phyloP scores from a whole-genome alignment of 2,888 invertebrate genomes.

The Rhamphomyia laevipes region DNA sequence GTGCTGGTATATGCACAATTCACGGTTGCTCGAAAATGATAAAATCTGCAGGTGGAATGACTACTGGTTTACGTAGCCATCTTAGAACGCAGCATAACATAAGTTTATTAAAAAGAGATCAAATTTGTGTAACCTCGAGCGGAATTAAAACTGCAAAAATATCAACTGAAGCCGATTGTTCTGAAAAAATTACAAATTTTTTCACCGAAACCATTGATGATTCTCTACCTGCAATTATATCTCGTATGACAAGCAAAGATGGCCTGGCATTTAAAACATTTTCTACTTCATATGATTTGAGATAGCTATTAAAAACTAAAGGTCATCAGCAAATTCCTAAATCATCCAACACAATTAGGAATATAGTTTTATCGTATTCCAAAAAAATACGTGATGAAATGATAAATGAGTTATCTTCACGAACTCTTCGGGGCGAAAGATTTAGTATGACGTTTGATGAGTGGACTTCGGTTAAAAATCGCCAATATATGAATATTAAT shows the following conservation, averaged over 20 bases:
- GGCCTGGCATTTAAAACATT: slow-evolving; percentile 1
- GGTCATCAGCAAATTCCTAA: slow-evolving; percentile 1
- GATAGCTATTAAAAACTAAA: background rate
- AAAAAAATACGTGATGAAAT: slow-evolving; percentile 1
- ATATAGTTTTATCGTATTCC: slow-evolving; percentile 1
- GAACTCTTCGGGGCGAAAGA: background rate
- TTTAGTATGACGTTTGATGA: slow-evolving; percentile 6
- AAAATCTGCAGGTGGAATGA: slow-evolving; percentile 2
- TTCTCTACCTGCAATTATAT: background rate
- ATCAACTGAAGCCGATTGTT: background rate
- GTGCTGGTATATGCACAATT: background rate
- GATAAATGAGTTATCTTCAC: slow-evolving; percentile 1
- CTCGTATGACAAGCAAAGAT: background rate
- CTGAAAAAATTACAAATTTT: background rate
- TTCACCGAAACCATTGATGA: background rate
- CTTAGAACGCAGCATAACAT: slow-evolving; percentile 1
- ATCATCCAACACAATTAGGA: background rate
- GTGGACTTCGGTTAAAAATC: slow-evolving; percentile 5
- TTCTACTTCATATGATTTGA: slow-evolving; percentile 1
- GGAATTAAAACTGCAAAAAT: background rate
- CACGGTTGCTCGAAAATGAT: background rate
- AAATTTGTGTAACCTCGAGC: background rate
- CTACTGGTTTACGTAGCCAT: slow-evolving; percentile 2
- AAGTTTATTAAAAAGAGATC: background rate
- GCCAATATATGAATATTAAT: slow-evolving; percentile 4